Evolutionary conservation across 2,888 invertebrate species (phyloP), one percentile per base, ranked within the genome.

Genomic region (Drosophila anceps): DNA sequence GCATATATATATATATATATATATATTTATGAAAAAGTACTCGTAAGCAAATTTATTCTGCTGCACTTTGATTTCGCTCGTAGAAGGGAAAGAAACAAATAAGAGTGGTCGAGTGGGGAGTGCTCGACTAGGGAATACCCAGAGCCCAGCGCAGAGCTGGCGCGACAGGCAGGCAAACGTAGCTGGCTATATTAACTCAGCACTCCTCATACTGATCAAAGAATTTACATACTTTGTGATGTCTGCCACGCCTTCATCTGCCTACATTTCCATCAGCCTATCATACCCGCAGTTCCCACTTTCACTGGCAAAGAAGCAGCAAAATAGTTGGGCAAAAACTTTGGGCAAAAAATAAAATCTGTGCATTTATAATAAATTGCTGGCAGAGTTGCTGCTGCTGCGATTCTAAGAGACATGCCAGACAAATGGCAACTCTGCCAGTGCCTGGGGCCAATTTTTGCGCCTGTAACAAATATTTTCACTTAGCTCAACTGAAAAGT

Each of bases 1-100:
- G 50, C 51, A 33, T 24, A 43, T 62, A 51, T 63, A 43, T 9
- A 20, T 44, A 24, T 44, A 41, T 44, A 9, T 12, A 9, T 18
- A 41, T 41, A 18, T 18, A n/a, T 41, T 1, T 18, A 15, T 33
- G 51, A n/a, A 70, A 37, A 69, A 60, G 72, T 39, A 55, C 51
- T 64, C 39, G 77, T 63, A 73, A 63, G 66, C 80, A 75, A 77
- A 84, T 71, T 82, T 89, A 89, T 88, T 69, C 48, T 75, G 81
- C 76, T 84, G 74, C 80, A 86, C 76, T 84, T 87, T 82, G 68
- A 83, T 85, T 68, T 24, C 35, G 20, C 50, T 13, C 13, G 18
- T 9, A 4, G 41, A 43, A 44, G 20, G 51, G 43, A 39, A 29
- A 20, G 37, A 51, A 33, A 33, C 31, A 18, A 24, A 24, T 13